phyloP scores from a whole-genome alignment of 2,888 invertebrate genomes.

The Ormyrus nitidulus region DNA sequence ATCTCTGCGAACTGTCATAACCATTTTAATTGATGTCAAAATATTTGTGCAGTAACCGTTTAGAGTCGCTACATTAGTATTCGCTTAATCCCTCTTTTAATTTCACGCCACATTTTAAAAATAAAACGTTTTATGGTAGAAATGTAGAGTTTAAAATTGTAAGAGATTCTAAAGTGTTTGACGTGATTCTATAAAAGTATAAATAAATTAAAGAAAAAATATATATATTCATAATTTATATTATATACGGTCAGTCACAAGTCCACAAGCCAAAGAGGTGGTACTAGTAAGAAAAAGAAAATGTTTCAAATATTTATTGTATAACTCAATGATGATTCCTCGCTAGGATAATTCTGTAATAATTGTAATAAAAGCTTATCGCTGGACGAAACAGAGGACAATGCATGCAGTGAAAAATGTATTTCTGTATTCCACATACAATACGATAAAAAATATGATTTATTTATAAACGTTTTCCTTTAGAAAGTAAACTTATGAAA shows the following conservation, averaged over 20 bases:
- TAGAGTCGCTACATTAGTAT: not conserved
- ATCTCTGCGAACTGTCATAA: slow-evolving; percentile 34
- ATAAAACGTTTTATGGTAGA: slow-evolving; percentile 16
- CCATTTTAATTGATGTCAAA: slow-evolving; percentile 40
- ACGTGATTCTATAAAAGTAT: slow-evolving; percentile 35
- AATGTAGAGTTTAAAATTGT: slow-evolving; percentile 13
- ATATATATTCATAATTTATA: slow-evolving; percentile 63
- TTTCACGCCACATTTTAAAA: slow-evolving; percentile 20
- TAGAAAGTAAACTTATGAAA: slow-evolving; percentile 19
- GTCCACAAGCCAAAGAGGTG: slow-evolving; percentile 74
- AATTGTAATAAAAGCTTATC: slow-evolving; percentile 56
- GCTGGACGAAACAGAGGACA: slow-evolving; percentile 55
- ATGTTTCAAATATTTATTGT: slow-evolving; percentile 61
- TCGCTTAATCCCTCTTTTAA: slow-evolving; percentile 16
- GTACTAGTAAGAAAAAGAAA: slow-evolving; percentile 69
- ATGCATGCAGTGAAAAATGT: slow-evolving; percentile 30
- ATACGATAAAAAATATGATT: slow-evolving; percentile 37
- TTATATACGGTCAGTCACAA: slow-evolving; percentile 69
- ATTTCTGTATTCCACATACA: slow-evolving; percentile 40
- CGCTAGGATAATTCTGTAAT: slow-evolving; percentile 60
- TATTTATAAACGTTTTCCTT: slow-evolving; percentile 31
- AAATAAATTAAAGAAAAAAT: slow-evolving; percentile 51
- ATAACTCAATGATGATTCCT: slow-evolving; percentile 64
- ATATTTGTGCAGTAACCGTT: not conserved
- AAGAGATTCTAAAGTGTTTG: slow-evolving; percentile 55